Percentiles rank a stretch among this genome's conserved stretches.
Conservation (phyloP, 2,113 vertebrate genomes). For the Albula goreensis region DNA sequence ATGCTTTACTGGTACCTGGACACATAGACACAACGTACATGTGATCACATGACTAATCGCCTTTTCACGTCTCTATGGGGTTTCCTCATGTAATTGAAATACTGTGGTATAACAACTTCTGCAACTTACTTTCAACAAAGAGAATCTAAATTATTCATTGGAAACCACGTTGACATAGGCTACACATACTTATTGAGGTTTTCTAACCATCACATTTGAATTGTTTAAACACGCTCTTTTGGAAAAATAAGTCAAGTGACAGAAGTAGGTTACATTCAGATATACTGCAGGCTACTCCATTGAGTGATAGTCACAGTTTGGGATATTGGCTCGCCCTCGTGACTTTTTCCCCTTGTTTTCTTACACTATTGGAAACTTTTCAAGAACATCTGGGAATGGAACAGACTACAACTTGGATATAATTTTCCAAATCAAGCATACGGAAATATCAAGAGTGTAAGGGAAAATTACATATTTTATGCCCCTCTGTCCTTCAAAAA, state of each 20-base stretch:
- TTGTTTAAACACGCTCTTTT: neutral
- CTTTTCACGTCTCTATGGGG: neutral
- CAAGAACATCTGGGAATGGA: conserved; percentile 2
- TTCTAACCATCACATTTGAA: neutral
- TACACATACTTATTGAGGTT: neutral
- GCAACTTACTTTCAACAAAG: neutral
- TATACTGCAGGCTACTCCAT: neutral
- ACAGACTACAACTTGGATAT: neutral
- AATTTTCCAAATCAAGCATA: conserved; percentile 1
- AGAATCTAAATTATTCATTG: neutral
- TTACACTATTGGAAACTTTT: neutral
- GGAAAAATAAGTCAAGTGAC: too few relatives aligned
- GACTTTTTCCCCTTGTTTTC: neutral
- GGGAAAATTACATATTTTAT: neutral
- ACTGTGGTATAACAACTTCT: neutral
- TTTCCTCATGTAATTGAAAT: neutral
- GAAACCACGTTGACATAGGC: neutral
- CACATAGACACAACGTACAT: neutral
- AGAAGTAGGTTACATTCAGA: neutral
- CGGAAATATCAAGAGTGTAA: neutral
- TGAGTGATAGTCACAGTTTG: neutral
- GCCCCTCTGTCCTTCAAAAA: neutral
- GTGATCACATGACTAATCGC: neutral
- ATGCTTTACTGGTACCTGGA: neutral
- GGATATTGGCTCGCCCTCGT: neutral